Evolutionary conservation across 2,797 vertebrate species (phyloP), one percentile per base, ranked within the genome.

Genomic region (Tragopan temminckii): DNA sequence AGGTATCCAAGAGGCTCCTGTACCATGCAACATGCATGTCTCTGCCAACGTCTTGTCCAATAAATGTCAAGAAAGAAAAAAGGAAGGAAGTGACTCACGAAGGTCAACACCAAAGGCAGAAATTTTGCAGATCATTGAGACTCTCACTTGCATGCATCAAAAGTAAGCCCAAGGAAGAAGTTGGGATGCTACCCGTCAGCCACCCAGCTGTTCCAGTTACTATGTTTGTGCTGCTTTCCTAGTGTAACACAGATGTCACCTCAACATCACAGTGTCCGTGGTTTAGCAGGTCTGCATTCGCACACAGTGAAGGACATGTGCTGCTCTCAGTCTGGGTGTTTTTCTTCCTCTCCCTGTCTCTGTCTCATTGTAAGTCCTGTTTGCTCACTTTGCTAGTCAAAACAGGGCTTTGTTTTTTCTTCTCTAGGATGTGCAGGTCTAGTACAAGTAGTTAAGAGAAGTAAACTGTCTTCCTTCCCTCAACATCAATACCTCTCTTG

Each of bases 321-420:
- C 63, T 75, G 63, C 59, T 85, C 63, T 67, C 80, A 95, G n/a
- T 8, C 67, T 59, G 35, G 14, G 43, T 67, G 84, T 76, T 95
- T 90, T 89, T 85, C 45, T 55, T 95, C 75, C 43, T 64, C 35
- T 80, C 33, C 35, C 52, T 46, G 31, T 80, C 35, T 87, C 43
- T 62, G 6, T 48, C 38, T 92, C 43, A 64, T 77, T 82, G 27
- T 35, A 80, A 89, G 63, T 35, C 57, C 77, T 94, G 58, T 94
- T 97, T 92, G 40, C 83, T 96, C 79, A 63, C 72, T 83, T 85
- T 85, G 50, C 69, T 94, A 94, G 86, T 96, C 83, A 91, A 96
- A 97, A 92, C 61, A 96, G 67, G 67, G n/a, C 67, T 91, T 91
- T 95, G 52, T 92, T 96, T 96, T 96, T 97, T 66, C 80, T 94